Conservation (phyloP, 2,888 invertebrate species). For the Psylliodes chrysocephalus region DNA sequence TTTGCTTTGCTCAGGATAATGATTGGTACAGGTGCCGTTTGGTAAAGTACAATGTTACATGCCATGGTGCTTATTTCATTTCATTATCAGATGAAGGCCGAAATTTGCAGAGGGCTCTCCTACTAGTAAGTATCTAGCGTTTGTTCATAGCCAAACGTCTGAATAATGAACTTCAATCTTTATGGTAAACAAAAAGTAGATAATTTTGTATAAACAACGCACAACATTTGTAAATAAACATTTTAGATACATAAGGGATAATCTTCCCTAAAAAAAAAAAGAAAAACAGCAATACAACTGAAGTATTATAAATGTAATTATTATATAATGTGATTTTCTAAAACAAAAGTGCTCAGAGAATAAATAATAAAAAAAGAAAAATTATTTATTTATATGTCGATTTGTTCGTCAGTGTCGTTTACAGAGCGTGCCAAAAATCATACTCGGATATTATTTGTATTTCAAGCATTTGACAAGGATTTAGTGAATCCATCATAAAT, state of each 20-base stretch:
- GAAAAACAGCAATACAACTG: slow-evolving; percentile 50
- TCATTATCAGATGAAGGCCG: too few relatives aligned
- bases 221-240: slow-evolving; percentile 27
- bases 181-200: slow-evolving; percentile 2
- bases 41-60: too few relatives aligned
- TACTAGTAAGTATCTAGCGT: too few relatives aligned
- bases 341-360: slow-evolving; percentile 49
- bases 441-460: too few relatives aligned
- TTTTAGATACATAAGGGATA: slow-evolving; percentile 37
- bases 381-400: not conserved
- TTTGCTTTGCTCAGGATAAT: too few relatives aligned
- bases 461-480: too few relatives aligned
- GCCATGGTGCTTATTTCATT: too few relatives aligned
- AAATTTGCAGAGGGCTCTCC: too few relatives aligned
- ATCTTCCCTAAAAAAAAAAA: slow-evolving; percentile 26
- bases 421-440: not conserved
- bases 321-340: slow-evolving; percentile 52
- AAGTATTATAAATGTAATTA: slow-evolving; percentile 52
- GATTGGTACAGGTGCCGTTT: too few relatives aligned
- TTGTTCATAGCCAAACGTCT: not conserved
- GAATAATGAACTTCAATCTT: not conserved
- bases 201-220: slow-evolving; percentile 27
- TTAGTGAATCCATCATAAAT: too few relatives aligned
- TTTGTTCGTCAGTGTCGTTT: not conserved
- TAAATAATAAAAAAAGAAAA: slow-evolving; percentile 3